Percentiles rank a stretch among this genome's conserved stretches.
Evolutionary conservation across 2,113 vertebrate genomes (phyloP).

Genomic region (Ifrita kowaldi): DNA sequence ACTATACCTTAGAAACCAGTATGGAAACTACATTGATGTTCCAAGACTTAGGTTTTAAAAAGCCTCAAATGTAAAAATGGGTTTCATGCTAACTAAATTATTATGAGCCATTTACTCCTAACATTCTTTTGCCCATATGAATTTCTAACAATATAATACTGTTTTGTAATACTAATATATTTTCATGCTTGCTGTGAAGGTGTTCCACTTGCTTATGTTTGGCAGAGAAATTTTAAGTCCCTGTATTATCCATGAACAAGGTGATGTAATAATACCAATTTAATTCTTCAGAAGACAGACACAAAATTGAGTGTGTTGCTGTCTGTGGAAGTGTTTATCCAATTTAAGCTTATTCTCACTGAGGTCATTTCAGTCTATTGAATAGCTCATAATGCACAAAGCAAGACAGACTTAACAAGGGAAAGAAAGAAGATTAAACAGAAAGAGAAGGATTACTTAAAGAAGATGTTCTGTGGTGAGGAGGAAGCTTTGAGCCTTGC

Average conservation of each 20-base stretch:
- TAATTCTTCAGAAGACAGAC: background rate
- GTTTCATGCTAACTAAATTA: background rate
- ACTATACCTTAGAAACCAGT: background rate
- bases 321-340: conserved; percentile 15
- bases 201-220: background rate
- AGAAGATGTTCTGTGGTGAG: conserved; percentile 10
- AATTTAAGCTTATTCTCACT: conserved; percentile 48
- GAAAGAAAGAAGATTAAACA: conserved; percentile 59
- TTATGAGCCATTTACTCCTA: background rate
- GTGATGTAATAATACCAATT: background rate
- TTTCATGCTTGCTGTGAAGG: background rate
- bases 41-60: background rate
- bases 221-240: background rate
- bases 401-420: background rate
- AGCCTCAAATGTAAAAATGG: background rate
- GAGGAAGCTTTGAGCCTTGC: background rate
- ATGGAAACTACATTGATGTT: background rate
- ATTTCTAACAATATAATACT: background rate
- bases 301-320: background rate
- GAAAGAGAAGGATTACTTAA: conserved; percentile 49
- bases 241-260: background rate
- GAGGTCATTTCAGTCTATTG: conserved; percentile 40
- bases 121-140: background rate
- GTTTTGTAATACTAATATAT: background rate
- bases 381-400: conserved; percentile 20